A percentile compares a stretch with the other conserved stretches of the same genome.
Conservation (phyloP, 2,113 vertebrate genomes). For the Mellivora capensis region DNA sequence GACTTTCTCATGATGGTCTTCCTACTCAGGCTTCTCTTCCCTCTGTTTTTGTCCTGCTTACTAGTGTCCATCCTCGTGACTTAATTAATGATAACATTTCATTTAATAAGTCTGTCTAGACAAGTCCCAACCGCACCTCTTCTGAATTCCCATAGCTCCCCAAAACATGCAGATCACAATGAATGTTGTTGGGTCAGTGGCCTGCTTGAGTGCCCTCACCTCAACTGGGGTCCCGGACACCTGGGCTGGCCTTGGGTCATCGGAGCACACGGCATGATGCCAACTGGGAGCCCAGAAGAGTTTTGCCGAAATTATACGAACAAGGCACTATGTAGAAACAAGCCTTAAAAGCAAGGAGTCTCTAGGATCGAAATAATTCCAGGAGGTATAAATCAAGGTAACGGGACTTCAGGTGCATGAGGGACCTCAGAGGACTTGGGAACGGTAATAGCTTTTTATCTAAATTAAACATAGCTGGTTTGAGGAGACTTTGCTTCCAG, state of each 20-base stretch:
- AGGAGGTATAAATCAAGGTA: neutral
- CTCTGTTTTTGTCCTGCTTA: rapidly evolving
- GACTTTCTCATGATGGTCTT: rapidly evolving
- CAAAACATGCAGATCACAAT: rapidly evolving
- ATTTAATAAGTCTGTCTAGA: too few relatives aligned
- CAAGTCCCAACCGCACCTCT: rapidly evolving
- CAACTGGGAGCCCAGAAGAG: rapidly evolving
- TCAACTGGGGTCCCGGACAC: rapidly evolving
- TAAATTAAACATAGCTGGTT: slow-evolving; percentile 2
- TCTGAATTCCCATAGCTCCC: rapidly evolving
- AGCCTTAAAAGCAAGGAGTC: neutral
- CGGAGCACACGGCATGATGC: rapidly evolving
- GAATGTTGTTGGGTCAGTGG: neutral
- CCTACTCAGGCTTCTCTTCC: rapidly evolving
- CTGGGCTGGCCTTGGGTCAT: rapidly evolving
- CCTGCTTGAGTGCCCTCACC: rapidly evolving
- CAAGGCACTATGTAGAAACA: neutral
- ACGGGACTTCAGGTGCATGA: neutral
- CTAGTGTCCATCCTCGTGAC: rapidly evolving
- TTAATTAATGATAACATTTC: rapidly evolving
- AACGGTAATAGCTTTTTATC: neutral
- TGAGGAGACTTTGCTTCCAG: neutral
- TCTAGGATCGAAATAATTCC: neutral
- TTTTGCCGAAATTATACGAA: neutral
- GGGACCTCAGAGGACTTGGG: neutral